phyloP scores from a whole-genome alignment of 2,113 vertebrate genomes.

The Aegotheles bennettii region DNA sequence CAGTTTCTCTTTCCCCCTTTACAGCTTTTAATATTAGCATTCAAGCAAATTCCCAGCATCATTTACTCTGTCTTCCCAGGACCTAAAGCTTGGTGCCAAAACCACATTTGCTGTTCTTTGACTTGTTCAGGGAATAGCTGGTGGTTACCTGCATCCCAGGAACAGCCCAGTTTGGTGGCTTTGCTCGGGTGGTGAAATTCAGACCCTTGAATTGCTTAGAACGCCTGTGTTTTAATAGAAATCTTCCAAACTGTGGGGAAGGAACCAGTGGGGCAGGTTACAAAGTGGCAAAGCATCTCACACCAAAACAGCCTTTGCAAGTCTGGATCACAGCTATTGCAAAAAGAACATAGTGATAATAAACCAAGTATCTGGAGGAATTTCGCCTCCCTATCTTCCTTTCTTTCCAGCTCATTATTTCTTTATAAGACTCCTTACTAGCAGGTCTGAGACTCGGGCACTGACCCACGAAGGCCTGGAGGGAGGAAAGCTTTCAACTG shows the following conservation, averaged over 20 bases:
- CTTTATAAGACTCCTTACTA: slow-evolving; percentile 38
- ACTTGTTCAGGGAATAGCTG: background rate
- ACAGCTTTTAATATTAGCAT: background rate
- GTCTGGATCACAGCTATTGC: background rate
- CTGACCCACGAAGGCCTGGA: slow-evolving; percentile 5
- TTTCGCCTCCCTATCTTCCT: background rate
- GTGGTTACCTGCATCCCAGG: background rate
- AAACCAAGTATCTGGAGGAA: background rate
- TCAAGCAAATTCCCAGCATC: background rate
- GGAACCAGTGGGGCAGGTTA: background rate
- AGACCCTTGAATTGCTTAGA: background rate
- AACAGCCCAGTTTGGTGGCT: background rate
- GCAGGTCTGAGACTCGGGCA: background rate
- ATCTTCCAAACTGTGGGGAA: background rate
- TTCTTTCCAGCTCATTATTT: slow-evolving; percentile 38
- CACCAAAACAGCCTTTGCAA: background rate
- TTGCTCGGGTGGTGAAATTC: background rate
- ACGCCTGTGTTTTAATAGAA: background rate
- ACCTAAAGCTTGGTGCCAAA: background rate
- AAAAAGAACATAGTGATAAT: background rate
- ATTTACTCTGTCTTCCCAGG: background rate
- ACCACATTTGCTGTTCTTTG: background rate
- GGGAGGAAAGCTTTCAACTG: background rate
- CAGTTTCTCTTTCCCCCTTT: background rate
- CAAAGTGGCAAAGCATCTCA: background rate